These are phyloP conservation scores for Drosophila navojoa DNA, from an alignment of 1,140 invertebrate genomes.

Conservation along the genomic window DNA sequence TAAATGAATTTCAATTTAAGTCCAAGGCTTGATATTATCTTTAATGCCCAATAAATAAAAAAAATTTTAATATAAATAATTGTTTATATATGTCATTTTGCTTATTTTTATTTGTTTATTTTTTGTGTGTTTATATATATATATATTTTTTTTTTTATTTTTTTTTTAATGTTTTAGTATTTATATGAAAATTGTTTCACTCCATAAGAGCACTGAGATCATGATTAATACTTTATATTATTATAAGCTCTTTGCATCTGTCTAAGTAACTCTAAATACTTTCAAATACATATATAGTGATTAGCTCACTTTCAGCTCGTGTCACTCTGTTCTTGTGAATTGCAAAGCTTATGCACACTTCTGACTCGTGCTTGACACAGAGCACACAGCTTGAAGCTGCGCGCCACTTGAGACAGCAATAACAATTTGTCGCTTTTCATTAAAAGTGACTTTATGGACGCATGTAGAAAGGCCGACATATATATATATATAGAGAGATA, in stretches of 20 bases:
- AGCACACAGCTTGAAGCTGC: constrained; percentile 11
- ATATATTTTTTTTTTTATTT: too few relatives aligned
- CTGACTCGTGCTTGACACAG: constrained; percentile 27
- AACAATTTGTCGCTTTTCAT: constrained; percentile 68
- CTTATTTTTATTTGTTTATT: too few relatives aligned
- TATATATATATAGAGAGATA: background rate
- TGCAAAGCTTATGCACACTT: constrained; percentile 24
- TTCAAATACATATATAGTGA: background rate
- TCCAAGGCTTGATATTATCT: too few relatives aligned
- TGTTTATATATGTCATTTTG: too few relatives aligned
- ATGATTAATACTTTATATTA: too few relatives aligned
- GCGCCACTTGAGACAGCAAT: constrained; percentile 63
- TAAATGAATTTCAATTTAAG: too few relatives aligned
- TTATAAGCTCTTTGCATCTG: background rate
- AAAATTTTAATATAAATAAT: too few relatives aligned
- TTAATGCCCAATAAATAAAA: too few relatives aligned
- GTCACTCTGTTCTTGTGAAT: constrained; percentile 26
- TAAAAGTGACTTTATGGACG: constrained; percentile 17
- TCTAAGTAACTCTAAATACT: background rate
- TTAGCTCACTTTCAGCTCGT: constrained; percentile 20
- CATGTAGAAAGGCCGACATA: background rate
- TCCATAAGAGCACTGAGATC: too few relatives aligned
- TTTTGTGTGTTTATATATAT: too few relatives aligned
- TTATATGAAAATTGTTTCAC: too few relatives aligned
- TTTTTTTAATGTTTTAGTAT: too few relatives aligned